phyloP scores from a whole-genome alignment of 2,113 vertebrate genomes.

The Pseudorhombus dupliciocellatus region DNA sequence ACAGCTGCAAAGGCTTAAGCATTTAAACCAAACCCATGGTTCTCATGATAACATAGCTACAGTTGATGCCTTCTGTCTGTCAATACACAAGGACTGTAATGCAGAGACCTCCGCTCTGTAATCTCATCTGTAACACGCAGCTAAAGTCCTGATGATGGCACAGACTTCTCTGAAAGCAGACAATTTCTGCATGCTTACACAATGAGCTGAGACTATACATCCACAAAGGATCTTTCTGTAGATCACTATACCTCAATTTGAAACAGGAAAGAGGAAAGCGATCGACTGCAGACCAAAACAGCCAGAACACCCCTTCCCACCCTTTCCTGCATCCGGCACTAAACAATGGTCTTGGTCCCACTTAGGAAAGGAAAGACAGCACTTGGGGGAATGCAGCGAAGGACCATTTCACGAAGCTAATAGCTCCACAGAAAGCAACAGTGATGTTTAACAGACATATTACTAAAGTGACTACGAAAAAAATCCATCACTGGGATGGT shows the following conservation, averaged over 20 bases:
- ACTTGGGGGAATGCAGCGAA: conserved; percentile 33
- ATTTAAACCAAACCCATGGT: conserved; percentile 32
- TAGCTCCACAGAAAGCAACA: conserved; percentile 2
- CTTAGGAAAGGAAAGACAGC: conserved; percentile 26
- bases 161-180: neutral
- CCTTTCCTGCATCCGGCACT: conserved; percentile 85
- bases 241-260: conserved; percentile 40
- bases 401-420: neutral
- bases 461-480: neutral
- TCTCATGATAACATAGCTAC: conserved; percentile 17
- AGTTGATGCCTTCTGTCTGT: conserved; percentile 6
- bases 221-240: neutral
- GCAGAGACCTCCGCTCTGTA: neutral
- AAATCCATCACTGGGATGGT: neutral
- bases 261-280: conserved; percentile 80
- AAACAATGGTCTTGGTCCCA: conserved; percentile 70
- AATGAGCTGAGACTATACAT: neutral
- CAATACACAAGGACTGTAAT: conserved; percentile 1
- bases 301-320: conserved; percentile 69
- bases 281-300: conserved; percentile 59
- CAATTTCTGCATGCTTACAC: neutral
- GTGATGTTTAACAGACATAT: neutral
- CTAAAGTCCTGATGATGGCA: neutral
- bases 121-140: neutral
- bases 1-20: conserved; percentile 66